Base-by-base conservation (phyloP, 2,888 invertebrate genomes). In the Leptopilina syphax region DNA sequence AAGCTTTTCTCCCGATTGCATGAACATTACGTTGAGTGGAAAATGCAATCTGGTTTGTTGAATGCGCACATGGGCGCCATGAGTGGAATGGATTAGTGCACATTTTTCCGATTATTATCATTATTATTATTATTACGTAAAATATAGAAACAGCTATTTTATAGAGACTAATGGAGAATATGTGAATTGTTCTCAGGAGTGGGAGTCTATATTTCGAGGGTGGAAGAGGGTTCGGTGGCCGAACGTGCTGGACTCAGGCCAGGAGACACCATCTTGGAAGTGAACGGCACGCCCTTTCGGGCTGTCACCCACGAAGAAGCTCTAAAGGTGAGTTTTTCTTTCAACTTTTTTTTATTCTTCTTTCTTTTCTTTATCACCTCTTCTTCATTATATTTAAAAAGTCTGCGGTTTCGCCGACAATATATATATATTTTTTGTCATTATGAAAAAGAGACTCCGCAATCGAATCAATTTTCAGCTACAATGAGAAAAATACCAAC, bases 251-350 rank as follows among this genome's bases (percentile, higher is more conserved):
- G 97, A 84, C 94, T 98, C 85, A 95, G 97, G 89, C 97, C 97
- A 84, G 98, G 98, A 84, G 98, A 98, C 94, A 97, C 98, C 92
- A 98, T 98, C 91, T 94, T 98, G 89, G 97, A 98, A 93, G 98
- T 98, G 86, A 98, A 98, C 93, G 98, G 98, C 83, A 97, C 96
- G 82, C 98, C 97, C 84, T 98, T 98, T 93, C 96, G 96, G 79
- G 97, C 96, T 89, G 97, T 98, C 91, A 96, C 96, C 85, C 98
- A 98, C 92, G 96, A 97, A 91, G 98, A 98, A 92, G 98, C 98
- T 83, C 95, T 98, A 85, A 97, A 97, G 95, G 97, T 97, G 94
- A 94, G 93, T 90, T 84, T 84, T 83, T 76, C 13, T 63, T 63
- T 65, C 44, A 24, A 68, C 41, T 9, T 67, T 44, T 1, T 66